Conservation (phyloP, 2,888 invertebrate genomes). For the Noctuana brunneofusca region DNA sequence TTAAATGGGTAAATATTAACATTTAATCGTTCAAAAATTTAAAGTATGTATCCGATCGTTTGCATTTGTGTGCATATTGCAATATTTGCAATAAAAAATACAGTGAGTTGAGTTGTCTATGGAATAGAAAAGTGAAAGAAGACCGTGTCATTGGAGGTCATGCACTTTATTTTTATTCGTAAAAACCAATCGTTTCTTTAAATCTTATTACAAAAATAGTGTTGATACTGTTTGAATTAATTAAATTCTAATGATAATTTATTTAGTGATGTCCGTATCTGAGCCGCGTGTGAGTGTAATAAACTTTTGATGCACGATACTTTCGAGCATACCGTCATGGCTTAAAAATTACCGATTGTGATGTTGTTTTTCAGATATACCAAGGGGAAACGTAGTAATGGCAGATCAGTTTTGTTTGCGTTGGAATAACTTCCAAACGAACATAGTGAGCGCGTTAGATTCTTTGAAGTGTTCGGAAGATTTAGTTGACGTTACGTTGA, state of each 20-base stretch:
- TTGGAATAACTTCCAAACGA: constrained; percentile 89
- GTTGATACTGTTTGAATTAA: constrained; percentile 34
- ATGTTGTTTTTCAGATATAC: constrained; percentile 51
- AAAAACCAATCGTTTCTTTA: constrained; percentile 45
- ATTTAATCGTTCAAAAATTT: too few relatives aligned
- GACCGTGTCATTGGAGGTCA: constrained; percentile 76
- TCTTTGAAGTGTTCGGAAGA: constrained; percentile 87
- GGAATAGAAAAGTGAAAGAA: constrained; percentile 67
- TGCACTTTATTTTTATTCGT: constrained; percentile 78
- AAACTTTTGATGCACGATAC: constrained; percentile 21
- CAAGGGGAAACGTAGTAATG: constrained; percentile 66
- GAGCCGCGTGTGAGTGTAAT: constrained; percentile 36
- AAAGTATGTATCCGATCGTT: background rate
- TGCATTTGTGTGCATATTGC: constrained; percentile 32
- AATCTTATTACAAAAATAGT: constrained; percentile 37
- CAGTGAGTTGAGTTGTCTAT: constrained; percentile 33
- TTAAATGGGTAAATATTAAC: too few relatives aligned
- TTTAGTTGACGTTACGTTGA: constrained; percentile 88
- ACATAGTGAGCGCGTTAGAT: constrained; percentile 87
- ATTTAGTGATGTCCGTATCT: constrained; percentile 36
- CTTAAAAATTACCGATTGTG: constrained; percentile 37
- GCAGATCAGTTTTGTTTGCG: constrained; percentile 88
- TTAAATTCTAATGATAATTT: constrained; percentile 40
- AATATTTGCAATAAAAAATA: background rate
- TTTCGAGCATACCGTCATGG: constrained; percentile 37